Percentiles rank a stretch among this genome's conserved stretches.
Evolutionary conservation across 2,797 vertebrate genomes (phyloP).

Genomic region (Gymnocypris eckloni): DNA sequence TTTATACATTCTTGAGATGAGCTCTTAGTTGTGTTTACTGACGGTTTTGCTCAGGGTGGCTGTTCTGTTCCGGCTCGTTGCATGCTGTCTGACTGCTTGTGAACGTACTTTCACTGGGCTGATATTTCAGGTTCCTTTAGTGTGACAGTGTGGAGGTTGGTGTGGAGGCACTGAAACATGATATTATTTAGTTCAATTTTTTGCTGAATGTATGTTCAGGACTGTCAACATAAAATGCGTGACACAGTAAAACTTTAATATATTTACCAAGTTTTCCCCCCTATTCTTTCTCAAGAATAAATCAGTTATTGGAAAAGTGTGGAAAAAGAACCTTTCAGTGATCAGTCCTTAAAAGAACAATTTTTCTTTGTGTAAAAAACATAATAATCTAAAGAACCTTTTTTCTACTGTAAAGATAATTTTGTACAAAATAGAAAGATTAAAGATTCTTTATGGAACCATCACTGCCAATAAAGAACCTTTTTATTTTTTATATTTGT

Average conservation of each 20-base stretch:
- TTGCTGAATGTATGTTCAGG: no score
- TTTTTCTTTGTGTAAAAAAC: no score
- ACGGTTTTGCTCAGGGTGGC: conserved; percentile 11
- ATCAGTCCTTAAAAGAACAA: neutral
- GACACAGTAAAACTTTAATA: neutral
- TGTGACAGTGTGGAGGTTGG: neutral
- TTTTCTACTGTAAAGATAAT: neutral
- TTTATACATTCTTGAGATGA: conserved; percentile 38
- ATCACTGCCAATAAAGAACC: neutral
- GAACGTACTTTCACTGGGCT: conserved; percentile 6
- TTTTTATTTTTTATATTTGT: neutral
- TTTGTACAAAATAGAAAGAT: neutral
- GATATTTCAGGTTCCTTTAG: conserved; percentile 11
- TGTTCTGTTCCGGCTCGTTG: conserved; percentile 6
- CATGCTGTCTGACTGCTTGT: conserved; percentile 43
- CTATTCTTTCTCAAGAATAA: neutral
- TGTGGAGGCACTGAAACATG: neutral
- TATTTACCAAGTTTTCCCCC: neutral
- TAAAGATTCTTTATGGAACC: neutral
- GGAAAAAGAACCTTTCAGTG: neutral
- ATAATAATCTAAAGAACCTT: neutral
- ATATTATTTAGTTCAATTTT: neutral
- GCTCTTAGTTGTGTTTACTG: conserved; percentile 38
- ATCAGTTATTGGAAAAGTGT: neutral
- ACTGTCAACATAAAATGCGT: neutral